phyloP scores from a whole-genome alignment of 2,113 vertebrate genomes.

The Phycodurus eques region DNA sequence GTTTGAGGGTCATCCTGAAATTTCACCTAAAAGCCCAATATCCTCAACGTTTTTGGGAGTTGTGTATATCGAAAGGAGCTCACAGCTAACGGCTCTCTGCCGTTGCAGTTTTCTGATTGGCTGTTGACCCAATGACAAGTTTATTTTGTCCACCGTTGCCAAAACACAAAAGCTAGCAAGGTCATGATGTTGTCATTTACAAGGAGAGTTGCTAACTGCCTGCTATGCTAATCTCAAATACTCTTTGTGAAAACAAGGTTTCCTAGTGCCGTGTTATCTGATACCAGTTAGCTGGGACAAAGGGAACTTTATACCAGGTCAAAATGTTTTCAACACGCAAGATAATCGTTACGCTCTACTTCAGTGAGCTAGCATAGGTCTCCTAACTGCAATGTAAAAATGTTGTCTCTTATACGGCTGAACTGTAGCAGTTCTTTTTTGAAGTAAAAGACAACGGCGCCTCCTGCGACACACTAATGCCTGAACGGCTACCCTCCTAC shows the following conservation, averaged over 20 bases:
- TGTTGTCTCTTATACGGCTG: not conserved
- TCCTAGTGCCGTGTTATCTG: not conserved
- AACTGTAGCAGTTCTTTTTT: conserved; percentile 1
- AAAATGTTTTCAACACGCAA: not conserved
- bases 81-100: not conserved
- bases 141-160: not conserved
- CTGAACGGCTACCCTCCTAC: conserved; percentile 19
- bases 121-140: not conserved
- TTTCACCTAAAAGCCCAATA: not conserved
- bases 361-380: not conserved
- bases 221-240: not conserved
- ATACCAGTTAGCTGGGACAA: conserved; percentile 2
- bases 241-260: not conserved
- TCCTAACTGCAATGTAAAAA: not conserved
- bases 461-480: conserved; percentile 5
- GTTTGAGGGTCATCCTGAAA: not conserved
- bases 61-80: not conserved
- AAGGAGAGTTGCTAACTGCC: not conserved
- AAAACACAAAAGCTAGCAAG: not conserved
- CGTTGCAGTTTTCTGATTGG: not conserved
- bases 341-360: not conserved
- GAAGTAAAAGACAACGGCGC: not conserved
- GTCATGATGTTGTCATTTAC: not conserved
- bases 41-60: not conserved
- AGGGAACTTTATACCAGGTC: not conserved